A percentile compares a stretch with the other conserved stretches of the same genome.
phyloP scores from a whole-genome alignment of 2,888 invertebrate genomes.

The Caradrina clavipalpis region DNA sequence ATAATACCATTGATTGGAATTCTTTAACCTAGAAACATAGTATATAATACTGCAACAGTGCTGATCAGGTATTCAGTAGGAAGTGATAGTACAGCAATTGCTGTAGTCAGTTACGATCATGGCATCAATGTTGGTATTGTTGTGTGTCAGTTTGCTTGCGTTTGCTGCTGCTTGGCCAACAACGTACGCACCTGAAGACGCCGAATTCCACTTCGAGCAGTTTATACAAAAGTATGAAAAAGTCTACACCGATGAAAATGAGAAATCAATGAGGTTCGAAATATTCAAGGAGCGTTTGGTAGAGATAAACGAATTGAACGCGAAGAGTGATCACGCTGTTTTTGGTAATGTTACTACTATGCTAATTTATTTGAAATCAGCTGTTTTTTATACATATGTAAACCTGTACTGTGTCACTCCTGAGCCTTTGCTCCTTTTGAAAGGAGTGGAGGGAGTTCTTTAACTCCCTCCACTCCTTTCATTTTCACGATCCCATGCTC shows the following conservation, averaged over 20 bases:
- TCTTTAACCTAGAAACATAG: no score
- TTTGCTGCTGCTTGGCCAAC: background rate
- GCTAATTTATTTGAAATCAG: background rate
- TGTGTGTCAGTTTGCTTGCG: constrained; percentile 18
- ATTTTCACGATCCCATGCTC: background rate
- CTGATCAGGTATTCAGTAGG: background rate
- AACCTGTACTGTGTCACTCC: no score
- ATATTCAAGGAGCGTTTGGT: constrained; percentile 48
- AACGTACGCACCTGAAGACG: constrained; percentile 32
- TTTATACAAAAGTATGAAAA: constrained; percentile 32
- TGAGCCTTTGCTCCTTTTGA: no score
- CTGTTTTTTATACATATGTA: background rate
- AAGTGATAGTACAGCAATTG: background rate
- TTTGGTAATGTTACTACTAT: constrained; percentile 33
- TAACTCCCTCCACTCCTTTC: background rate
- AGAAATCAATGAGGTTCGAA: constrained; percentile 43
- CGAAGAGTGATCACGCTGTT: constrained; percentile 8
- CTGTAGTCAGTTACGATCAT: constrained; percentile 1
- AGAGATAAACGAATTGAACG: constrained; percentile 25
- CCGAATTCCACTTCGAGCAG: constrained; percentile 35
- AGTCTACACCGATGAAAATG: constrained; percentile 32
- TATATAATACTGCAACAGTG: background rate
- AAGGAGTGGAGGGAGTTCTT: no score
- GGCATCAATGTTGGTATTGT: constrained; percentile 13
- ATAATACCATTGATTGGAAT: no score